Conservation (phyloP, 2,797 vertebrate genomes). For the Ptychobarbus kaznakovi region DNA sequence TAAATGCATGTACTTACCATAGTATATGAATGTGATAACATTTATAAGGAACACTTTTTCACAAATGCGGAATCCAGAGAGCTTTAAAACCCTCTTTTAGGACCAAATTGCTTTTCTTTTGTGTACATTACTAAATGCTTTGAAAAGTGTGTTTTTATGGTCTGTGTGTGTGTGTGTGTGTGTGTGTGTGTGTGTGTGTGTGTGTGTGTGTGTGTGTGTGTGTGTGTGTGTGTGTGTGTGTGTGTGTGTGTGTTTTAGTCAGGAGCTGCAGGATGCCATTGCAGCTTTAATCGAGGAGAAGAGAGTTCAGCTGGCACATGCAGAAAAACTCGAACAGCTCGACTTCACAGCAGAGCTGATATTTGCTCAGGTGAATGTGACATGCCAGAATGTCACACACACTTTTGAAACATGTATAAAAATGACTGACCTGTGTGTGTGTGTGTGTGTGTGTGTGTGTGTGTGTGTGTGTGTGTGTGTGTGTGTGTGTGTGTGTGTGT, state of each 20-base stretch:
- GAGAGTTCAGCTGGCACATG: constrained; percentile 79
- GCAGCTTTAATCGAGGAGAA: constrained; percentile 87
- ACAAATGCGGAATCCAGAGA: neutral
- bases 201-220: constrained; percentile 23
- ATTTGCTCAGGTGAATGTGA: constrained; percentile 89
- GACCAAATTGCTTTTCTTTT: neutral
- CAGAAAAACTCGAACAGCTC: constrained; percentile 88
- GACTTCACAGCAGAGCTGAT: constrained; percentile 94
- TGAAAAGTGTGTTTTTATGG: neutral
- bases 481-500: constrained; percentile 57
- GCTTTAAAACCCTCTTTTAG: neutral
- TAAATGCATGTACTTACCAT: neutral
- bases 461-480: neutral
- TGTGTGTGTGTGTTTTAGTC: constrained; percentile 72
- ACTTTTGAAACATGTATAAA: neutral
- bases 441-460: constrained; percentile 54
- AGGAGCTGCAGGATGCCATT: constrained; percentile 88
- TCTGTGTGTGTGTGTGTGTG: neutral
- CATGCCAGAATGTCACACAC: neutral
- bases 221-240: constrained; percentile 8
- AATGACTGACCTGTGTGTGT: constrained; percentile 28
- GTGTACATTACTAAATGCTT: neutral
- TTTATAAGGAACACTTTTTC: neutral
- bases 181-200: constrained; percentile 25
- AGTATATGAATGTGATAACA: neutral